Conservation (phyloP, 1,140 invertebrate species). For the Solen grandis region DNA sequence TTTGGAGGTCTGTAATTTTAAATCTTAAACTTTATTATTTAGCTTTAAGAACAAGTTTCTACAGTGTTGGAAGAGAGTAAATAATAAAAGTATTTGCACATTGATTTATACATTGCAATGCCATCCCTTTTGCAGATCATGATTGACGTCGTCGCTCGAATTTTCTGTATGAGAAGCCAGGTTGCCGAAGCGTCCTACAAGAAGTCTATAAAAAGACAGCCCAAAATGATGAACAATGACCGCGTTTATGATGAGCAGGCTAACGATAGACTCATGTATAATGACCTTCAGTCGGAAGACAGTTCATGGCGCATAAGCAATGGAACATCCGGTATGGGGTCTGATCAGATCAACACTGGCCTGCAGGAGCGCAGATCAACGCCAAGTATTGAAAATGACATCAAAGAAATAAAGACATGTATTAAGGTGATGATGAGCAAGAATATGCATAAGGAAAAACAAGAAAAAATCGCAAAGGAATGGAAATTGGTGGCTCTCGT, state of each 20-base stretch:
- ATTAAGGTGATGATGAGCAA: slow-evolving; percentile 68
- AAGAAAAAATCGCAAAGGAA: slow-evolving; percentile 73
- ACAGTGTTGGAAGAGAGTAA: no score
- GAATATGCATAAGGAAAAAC: slow-evolving; percentile 68
- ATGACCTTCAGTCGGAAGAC: slow-evolving; percentile 41
- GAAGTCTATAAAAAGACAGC: slow-evolving; percentile 11
- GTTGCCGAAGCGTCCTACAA: slow-evolving; percentile 51
- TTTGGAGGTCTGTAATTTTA: no score
- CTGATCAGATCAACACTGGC: slow-evolving; percentile 38
- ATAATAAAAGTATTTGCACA: no score
- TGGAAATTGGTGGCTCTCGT: slow-evolving; percentile 79
- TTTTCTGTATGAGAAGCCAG: slow-evolving; percentile 75
- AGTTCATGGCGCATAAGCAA: slow-evolving; percentile 45
- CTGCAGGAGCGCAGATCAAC: slow-evolving; percentile 34
- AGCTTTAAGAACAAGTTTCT: no score
- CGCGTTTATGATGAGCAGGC: background rate
- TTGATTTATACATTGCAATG: no score
- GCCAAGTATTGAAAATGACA: slow-evolving; percentile 70
- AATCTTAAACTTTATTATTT: no score
- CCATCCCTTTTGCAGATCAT: slow-evolving; percentile 73
- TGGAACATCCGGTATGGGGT: slow-evolving; percentile 59
- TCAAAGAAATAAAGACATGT: slow-evolving; percentile 74
- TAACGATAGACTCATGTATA: background rate
- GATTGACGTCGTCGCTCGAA: slow-evolving; percentile 72
- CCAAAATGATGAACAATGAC: slow-evolving; percentile 1